Evolutionary conservation across 2,797 vertebrate species (phyloP), one percentile per base, ranked within the genome.

Genomic region (Acropternis orthonyx): DNA sequence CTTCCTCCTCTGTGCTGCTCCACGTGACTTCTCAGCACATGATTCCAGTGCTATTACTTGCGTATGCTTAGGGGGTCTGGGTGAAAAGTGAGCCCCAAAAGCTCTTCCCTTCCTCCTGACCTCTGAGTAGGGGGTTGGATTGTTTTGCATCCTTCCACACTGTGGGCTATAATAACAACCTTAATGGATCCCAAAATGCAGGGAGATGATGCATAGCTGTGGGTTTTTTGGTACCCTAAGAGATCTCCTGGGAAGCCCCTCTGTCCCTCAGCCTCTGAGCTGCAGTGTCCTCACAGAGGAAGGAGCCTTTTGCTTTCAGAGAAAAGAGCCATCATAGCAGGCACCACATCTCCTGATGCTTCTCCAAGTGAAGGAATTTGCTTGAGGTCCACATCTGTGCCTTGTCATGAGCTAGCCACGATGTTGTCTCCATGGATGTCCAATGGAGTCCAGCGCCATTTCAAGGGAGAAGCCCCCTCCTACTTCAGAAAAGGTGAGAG

Each of bases 221-320:
- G 8, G 37, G 32, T 48, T 65, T 49, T 67, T 48, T 56, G 26
- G 16, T 46, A n/a, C 21, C 28, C 23, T 39, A 56, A 32, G 32
- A 85, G 28, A 56, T 71, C 34, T 76, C 56, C 63, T 85, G 87
- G 56, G 65, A 92, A 76, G 19, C 13, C 5, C 14, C 24, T 67
- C 24, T 46, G 34, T 67, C 16, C 9, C 19, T 59, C 28, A 37
- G 7, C 6, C 44, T 36, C 32, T 0, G 2, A 86, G 26, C 5
- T 9, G 3, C 43, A 4, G 1, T 16, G 12, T 68, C 66, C 36
- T 88, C 69, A 16, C 79, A 83, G 62, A 81, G 76, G 79, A 81
- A 75, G 66, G 15, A 89, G 28, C 37, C 27, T 69, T 95, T 85
- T 66, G 9, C 67, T 95, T 92, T 82, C 20, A 4, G 68, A 96